Evolutionary conservation across 2,797 vertebrate species (phyloP), one percentile per base, ranked within the genome.

Genomic region (Synanceia verrucosa): DNA sequence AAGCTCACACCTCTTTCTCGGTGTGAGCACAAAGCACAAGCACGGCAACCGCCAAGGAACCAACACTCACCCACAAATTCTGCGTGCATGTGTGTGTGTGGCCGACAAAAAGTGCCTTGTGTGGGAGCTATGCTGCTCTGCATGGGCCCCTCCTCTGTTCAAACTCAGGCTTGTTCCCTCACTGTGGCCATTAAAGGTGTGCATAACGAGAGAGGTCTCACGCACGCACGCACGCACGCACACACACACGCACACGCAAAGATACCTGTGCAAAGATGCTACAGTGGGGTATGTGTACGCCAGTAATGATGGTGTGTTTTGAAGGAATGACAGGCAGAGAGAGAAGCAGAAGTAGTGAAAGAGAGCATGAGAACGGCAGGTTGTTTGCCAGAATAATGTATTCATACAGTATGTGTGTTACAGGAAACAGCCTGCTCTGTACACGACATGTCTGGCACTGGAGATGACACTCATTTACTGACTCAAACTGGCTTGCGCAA

Each of bases 21-120:
- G 69, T 23, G 18, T 43, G 56, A 75, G 52, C 23, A 9, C 65
- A 68, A n/a, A 51, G 53, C 72, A 61, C 53, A 14, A n/a, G 67
- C 82, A 82, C 69, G 71, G 83, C 82, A 88, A 84, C 88, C 84
- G 69, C 65, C 41, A 14, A 76, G 19, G 65, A 85, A 73, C 66
- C 68, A 72, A 86, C 73, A 60, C 51, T 81, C 59, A 66, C 68
- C 70, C 78, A 84, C 70, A 71, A 79, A 78, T 69, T 81, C 57
- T 75, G 29, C 60, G 56, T 39, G 53, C 56, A 34, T 52, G 21
- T n/a, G n/a, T 67, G 70, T 67, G 69, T 39, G 24, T 28, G 18
- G n/a, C n/a, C n/a, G n/a, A n/a, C n/a, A n/a, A n/a, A 78, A 81
- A 84, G 52, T 70, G 52, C 48, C 43, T 24, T 70, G 86, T 81